Conservation (phyloP, 2,797 vertebrate species). For the Smutsia gigantea region DNA sequence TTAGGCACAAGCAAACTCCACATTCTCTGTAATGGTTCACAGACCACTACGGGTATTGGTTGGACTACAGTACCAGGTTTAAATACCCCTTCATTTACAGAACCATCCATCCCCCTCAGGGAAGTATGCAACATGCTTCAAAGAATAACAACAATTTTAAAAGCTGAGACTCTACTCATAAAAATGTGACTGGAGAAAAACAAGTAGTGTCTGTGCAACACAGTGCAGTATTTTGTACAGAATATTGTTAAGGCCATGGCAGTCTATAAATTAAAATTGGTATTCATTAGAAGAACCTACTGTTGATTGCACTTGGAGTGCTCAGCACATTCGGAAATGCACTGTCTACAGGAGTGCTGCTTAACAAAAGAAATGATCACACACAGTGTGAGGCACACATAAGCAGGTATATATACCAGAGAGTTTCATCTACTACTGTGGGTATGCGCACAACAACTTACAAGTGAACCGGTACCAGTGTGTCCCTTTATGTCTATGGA, state of each 20-base stretch:
- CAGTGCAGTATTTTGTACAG: slow-evolving; percentile 64
- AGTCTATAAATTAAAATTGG: slow-evolving; percentile 76
- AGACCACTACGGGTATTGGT: slow-evolving; percentile 68
- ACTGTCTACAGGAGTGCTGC: slow-evolving; percentile 65
- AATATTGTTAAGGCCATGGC: slow-evolving; percentile 81
- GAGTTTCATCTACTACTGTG: slow-evolving; percentile 64
- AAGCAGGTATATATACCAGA: slow-evolving; percentile 71
- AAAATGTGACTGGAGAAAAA: slow-evolving; percentile 78
- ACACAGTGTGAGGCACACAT: slow-evolving; percentile 82
- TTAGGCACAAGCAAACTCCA: slow-evolving; percentile 86
- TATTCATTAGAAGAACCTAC: slow-evolving; percentile 7
- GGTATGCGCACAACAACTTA: slow-evolving; percentile 71
- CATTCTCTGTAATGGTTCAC: slow-evolving; percentile 81
- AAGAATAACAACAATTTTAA: slow-evolving; percentile 75
- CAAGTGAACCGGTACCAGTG: slow-evolving; percentile 69
- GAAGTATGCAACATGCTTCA: slow-evolving; percentile 82
- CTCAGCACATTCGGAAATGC: slow-evolving; percentile 47
- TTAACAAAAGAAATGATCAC: slow-evolving; percentile 72
- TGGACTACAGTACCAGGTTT: slow-evolving; percentile 78
- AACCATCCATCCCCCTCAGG: slow-evolving; percentile 78
- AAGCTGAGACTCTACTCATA: slow-evolving; percentile 62
- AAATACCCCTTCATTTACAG: slow-evolving; percentile 83
- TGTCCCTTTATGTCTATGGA: slow-evolving; percentile 82
- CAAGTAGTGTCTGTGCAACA: slow-evolving; percentile 79
- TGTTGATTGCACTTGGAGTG: not conserved